A percentile compares a stretch with the other conserved stretches of the same genome.
Conservation (phyloP, 37 sponge, comb jelly and placozoan genomes). For the Chondrilla cf. caribensis region DNA sequence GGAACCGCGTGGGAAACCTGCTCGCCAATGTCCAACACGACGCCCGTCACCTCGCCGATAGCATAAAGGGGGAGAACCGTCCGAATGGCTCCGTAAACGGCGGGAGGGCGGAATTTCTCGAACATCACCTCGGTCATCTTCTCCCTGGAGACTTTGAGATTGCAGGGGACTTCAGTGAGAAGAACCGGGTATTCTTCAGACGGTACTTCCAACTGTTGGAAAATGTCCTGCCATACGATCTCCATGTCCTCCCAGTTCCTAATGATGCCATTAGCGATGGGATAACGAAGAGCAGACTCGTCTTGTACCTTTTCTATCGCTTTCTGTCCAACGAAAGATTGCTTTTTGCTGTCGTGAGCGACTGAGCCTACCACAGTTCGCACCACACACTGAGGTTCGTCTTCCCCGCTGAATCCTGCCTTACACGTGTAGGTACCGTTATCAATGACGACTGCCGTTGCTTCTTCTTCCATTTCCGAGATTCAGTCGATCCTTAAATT, state of each 20-base stretch:
- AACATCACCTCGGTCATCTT: constrained; percentile 71
- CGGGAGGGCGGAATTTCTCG: constrained; percentile 60
- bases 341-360: constrained; percentile 30
- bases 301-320: constrained; percentile 16
- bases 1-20: constrained; percentile 55
- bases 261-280: constrained; percentile 42
- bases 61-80: constrained; percentile 59
- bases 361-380: constrained; percentile 45
- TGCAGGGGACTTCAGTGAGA: constrained; percentile 59
- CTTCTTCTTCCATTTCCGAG: constrained; percentile 20
- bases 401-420: constrained; percentile 61
- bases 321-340: constrained; percentile 32
- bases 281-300: constrained; percentile 13
- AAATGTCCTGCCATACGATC: constrained; percentile 47
- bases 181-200: constrained; percentile 58
- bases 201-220: constrained; percentile 37
- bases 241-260: constrained; percentile 56
- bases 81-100: constrained; percentile 46
- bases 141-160: constrained; percentile 60
- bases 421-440: constrained; percentile 55
- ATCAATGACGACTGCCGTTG: constrained; percentile 44
- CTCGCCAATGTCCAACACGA: constrained; percentile 58
- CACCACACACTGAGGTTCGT: constrained; percentile 49
- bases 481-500: background rate
- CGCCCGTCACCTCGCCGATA: constrained; percentile 51